Conservation (phyloP, 23 tunicate genomes). For the Aplidium turbinatum region DNA sequence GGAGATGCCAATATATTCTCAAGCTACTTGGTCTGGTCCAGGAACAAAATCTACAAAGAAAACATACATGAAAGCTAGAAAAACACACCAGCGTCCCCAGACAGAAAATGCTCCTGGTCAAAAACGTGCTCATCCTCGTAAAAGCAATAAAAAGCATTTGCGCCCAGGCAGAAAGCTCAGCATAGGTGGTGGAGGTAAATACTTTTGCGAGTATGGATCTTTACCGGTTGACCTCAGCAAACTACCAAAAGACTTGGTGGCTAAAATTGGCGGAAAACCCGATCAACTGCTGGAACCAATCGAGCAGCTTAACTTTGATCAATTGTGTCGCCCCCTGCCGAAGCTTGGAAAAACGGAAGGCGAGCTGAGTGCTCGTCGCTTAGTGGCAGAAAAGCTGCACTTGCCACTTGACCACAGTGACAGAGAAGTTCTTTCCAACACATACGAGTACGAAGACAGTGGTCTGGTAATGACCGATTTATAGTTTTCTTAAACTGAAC, state of each 20-base stretch:
- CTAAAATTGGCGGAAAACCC: conserved; percentile 58
- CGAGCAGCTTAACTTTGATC: conserved; percentile 54
- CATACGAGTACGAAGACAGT: conserved; percentile 55
- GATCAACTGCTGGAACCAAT: conserved; percentile 62
- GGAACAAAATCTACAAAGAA: conserved; percentile 14
- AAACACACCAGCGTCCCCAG: background rate
- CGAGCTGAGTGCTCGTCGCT: conserved; percentile 42
- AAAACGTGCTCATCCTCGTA: background rate
- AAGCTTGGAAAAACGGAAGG: conserved; percentile 40
- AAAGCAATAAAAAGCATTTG: background rate
- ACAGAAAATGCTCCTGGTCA: background rate
- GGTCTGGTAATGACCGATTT: conserved; percentile 68
- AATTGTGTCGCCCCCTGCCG: conserved; percentile 62
- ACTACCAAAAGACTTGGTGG: conserved; percentile 52
- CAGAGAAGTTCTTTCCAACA: conserved; percentile 46
- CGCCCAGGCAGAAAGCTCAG: conserved; percentile 37
- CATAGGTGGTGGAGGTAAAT: conserved; percentile 64
- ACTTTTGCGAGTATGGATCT: conserved; percentile 54
- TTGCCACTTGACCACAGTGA: conserved; percentile 52
- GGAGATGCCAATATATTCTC: conserved; percentile 54
- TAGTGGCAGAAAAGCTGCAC: conserved; percentile 31
- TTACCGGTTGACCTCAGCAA: conserved; percentile 61
- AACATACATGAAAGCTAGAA: background rate
- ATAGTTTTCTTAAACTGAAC: background rate
- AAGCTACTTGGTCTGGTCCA: conserved; percentile 53